Evolutionary conservation across 2,113 vertebrate genomes (phyloP).

Genomic region (Dermatemys mawii): DNA sequence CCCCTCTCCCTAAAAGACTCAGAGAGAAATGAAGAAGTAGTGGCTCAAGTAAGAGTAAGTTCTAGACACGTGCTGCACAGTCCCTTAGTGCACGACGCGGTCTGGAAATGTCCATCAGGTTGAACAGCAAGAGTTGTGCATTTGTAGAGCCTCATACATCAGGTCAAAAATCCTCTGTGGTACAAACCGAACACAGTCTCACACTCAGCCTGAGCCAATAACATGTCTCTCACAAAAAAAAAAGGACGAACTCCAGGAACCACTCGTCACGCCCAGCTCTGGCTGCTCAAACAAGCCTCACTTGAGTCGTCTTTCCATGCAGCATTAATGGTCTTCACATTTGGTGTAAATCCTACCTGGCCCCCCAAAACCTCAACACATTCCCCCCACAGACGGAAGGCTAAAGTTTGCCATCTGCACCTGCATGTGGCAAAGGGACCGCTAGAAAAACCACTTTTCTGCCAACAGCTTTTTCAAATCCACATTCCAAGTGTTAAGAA

Average conservation of each 20-base stretch:
- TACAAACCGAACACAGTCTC: neutral
- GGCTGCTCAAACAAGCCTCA: neutral
- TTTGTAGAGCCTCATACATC: neutral
- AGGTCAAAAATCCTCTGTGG: neutral
- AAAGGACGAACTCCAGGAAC: too few species aligned
- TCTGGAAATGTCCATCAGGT: neutral
- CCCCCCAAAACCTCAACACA: neutral
- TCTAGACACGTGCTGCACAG: neutral
- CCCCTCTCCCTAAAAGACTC: neutral
- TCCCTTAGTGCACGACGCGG: neutral
- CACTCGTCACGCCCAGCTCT: neutral
- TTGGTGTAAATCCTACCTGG: neutral
- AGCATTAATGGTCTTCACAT: neutral
- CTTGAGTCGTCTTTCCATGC: neutral
- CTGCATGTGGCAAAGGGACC: neutral
- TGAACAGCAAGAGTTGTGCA: neutral
- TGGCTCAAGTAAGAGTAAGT: neutral
- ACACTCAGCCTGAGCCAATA: neutral
- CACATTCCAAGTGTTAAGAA: neutral
- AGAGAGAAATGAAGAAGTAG: neutral
- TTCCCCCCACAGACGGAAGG: neutral
- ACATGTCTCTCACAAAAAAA: neutral
- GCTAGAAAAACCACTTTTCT: conserved; percentile 1
- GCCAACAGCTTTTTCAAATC: conserved; percentile 21
- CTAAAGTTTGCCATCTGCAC: neutral